Evolutionary conservation across 2,113 vertebrate species (phyloP).

Genomic region (Phasianus colchicus): DNA sequence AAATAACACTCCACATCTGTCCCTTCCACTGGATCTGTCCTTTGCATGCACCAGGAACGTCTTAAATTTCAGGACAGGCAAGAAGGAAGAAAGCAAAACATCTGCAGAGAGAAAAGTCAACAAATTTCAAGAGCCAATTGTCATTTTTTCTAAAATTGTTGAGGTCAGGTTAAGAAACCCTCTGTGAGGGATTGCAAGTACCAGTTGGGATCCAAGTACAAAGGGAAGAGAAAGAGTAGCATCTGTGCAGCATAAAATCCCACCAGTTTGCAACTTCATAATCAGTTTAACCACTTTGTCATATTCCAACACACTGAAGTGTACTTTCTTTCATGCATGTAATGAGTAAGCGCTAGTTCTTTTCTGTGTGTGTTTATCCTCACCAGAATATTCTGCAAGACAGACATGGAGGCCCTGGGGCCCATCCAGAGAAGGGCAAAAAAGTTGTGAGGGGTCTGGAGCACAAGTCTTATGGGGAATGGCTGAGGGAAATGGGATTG

Average conservation of each 20-base stretch:
- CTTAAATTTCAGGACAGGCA: slow-evolving; percentile 73
- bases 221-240: slow-evolving; percentile 46
- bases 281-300: background rate
- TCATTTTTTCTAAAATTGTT: slow-evolving; percentile 55
- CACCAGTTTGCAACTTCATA: background rate
- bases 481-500: background rate
- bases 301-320: background rate
- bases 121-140: slow-evolving; percentile 68
- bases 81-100: slow-evolving; percentile 73
- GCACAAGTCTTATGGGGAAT: background rate
- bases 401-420: background rate
- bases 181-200: slow-evolving; percentile 50
- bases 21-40: slow-evolving; percentile 28
- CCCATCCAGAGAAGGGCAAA: background rate
- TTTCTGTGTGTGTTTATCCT: background rate
- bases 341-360: background rate
- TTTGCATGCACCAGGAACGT: slow-evolving; percentile 43
- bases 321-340: background rate
- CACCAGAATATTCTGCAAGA: background rate
- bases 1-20: slow-evolving; percentile 15
- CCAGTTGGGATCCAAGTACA: slow-evolving; percentile 56
- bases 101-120: slow-evolving; percentile 75
- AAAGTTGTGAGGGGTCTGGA: background rate
- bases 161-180: slow-evolving; percentile 62
- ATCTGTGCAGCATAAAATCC: slow-evolving; percentile 44